Evolutionary conservation across 2,797 vertebrate species (phyloP).

Genomic region (Pseudomugil gertrudae): DNA sequence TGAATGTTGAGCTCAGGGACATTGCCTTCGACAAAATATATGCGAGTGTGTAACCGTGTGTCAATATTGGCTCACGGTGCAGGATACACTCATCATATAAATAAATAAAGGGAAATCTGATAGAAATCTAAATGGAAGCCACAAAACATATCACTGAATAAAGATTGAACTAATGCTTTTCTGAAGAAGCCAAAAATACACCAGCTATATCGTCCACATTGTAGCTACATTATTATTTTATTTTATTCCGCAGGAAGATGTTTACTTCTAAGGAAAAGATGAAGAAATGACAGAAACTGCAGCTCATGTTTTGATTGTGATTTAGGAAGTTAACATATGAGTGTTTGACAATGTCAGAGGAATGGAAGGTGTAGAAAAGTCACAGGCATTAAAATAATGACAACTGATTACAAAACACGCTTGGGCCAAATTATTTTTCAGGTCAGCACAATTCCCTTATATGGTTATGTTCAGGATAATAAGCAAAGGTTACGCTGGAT

Average conservation of each 20-base stretch:
- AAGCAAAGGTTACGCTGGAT: too few species aligned
- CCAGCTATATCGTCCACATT: neutral
- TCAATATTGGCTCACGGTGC: slow-evolving; percentile 40
- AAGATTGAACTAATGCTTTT: neutral
- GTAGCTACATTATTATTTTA: neutral
- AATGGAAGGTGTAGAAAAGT: too few species aligned
- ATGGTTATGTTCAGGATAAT: neutral
- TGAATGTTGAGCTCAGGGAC: slow-evolving; percentile 18
- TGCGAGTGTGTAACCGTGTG: slow-evolving; percentile 40
- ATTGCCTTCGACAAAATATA: slow-evolving; percentile 24
- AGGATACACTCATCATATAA: slow-evolving; percentile 24
- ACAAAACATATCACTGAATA: neutral
- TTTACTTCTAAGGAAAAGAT: neutral
- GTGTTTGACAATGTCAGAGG: neutral
- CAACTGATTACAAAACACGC: neutral
- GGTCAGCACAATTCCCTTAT: neutral
- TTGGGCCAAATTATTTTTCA: neutral
- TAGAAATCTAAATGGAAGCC: slow-evolving; percentile 45
- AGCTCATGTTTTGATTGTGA: neutral
- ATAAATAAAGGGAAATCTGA: slow-evolving; percentile 54
- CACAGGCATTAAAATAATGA: too few species aligned
- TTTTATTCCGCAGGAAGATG: neutral
- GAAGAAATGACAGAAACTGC: neutral
- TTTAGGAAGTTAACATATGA: neutral
- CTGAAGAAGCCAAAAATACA: too few species aligned